Evolutionary conservation across 2,113 vertebrate genomes (phyloP), one percentile per base, ranked within the genome.

Genomic region (Catagonus wagneri): DNA sequence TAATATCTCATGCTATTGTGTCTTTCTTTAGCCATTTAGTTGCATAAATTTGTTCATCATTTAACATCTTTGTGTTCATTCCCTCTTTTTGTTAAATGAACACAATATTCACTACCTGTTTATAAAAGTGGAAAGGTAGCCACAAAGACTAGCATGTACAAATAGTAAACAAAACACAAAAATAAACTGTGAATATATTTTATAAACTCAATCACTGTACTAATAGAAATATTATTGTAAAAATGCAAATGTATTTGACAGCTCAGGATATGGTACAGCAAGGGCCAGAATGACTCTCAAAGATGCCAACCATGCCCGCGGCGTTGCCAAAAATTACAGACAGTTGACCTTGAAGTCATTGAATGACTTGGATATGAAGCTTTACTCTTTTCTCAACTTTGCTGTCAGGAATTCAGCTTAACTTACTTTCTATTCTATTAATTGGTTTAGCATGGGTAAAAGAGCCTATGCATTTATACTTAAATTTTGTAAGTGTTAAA

Each of bases 291-390:
- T 60, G 50, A 60, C 22, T 86, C 9, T 68, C 1, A 7, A 61
- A 32, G 44, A 22, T 90, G n/a, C 32, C 14, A 34, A 22, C 29
- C 13, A 6, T 25, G 10, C 44, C 93, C 1, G 0, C 23, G 88
- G 44, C 6, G 14, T 34, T 66, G 60, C 52, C 76, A 69, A 36
- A 61, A 71, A 90, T 66, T 95, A 94, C 69, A 90, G 71, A 81
- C 85, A 80, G 81, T 95, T 98, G 95, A 96, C 92, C 97, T 97
- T 95, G 95, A 91, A 78, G 36, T 93, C 25, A 19, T 14, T 44
- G 39, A 96, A 61, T 65, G 52, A 97, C 76, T 93, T 97, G 95
- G 98, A 98, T 97, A 94, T 85, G 90, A 96, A 97, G 36, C 96
- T 96, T 96, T 96, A 96, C 85, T 96, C 76, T 92, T 76, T 97